Conservation (phyloP, 1,140 invertebrate species). For the Ostrea edulis region DNA sequence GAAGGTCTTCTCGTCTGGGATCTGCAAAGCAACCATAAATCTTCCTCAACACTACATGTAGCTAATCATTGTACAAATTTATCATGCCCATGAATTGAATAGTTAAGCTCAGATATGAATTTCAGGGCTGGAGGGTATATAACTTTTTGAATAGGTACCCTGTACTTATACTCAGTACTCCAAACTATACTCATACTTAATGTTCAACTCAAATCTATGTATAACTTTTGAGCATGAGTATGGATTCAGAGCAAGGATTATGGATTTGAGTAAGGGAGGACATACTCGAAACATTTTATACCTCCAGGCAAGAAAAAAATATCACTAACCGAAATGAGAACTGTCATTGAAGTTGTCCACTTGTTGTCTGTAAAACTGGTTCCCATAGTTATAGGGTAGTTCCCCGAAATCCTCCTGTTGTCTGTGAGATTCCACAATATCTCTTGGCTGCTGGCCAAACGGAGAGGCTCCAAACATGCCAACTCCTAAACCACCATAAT, state of each 20-base stretch:
- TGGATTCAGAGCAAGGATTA: background rate
- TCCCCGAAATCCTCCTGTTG: background rate
- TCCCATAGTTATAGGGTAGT: background rate
- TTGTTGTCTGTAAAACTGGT: background rate
- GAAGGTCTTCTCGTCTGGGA: background rate
- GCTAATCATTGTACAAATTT: too few relatives aligned
- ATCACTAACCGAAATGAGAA: conserved; percentile 1
- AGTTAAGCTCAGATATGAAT: too few relatives aligned
- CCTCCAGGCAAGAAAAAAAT: background rate
- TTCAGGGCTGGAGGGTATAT: too few relatives aligned
- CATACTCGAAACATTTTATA: background rate
- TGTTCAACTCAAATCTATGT: too few relatives aligned
- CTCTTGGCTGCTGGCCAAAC: background rate
- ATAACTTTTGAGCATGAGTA: background rate
- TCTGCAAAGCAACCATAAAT: background rate
- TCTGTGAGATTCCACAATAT: background rate
- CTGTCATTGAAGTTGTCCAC: background rate
- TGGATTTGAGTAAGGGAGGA: background rate
- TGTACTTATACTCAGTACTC: too few relatives aligned
- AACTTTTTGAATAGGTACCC: too few relatives aligned
- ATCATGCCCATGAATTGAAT: too few relatives aligned
- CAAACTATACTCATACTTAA: too few relatives aligned
- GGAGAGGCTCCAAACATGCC: conserved; percentile 15
- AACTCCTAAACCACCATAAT: background rate
- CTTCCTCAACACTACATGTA: too few relatives aligned